These are phyloP conservation scores for Eumerus sabulonum DNA, from an alignment of 2,888 invertebrate genomes.

Conservation along the genomic window DNA sequence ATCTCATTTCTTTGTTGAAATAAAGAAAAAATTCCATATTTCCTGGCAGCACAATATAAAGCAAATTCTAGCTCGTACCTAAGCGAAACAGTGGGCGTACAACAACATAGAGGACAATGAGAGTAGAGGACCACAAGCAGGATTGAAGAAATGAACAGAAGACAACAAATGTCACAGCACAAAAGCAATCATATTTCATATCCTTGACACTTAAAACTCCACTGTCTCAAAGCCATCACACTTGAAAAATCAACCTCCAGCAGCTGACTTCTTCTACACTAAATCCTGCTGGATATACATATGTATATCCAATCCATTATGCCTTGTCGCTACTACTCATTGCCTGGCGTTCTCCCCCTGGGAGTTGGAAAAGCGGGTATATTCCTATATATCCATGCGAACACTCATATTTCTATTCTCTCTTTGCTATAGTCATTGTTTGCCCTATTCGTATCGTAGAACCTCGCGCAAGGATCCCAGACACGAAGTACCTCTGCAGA, in stretches of 20 bases:
- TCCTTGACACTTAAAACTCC: constrained; percentile 67
- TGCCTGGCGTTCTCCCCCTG: background rate
- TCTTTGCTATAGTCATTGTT: constrained; percentile 64
- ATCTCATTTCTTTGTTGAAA: too few relatives aligned
- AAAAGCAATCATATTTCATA: constrained; percentile 63
- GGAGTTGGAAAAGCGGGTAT: too few relatives aligned
- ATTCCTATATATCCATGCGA: too few relatives aligned
- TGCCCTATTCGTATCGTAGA: constrained; percentile 37
- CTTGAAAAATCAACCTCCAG: constrained; percentile 62
- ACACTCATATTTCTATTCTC: constrained; percentile 20
- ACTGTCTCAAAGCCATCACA: constrained; percentile 63
- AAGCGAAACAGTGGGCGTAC: too few relatives aligned
- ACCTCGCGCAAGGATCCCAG: constrained; percentile 63
- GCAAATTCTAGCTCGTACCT: too few relatives aligned
- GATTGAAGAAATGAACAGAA: constrained; percentile 5
- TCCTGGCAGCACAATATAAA: too few relatives aligned
- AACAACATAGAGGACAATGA: too few relatives aligned
- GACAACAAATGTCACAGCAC: constrained; percentile 51
- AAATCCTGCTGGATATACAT: constrained; percentile 36
- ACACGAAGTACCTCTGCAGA: constrained; percentile 50
- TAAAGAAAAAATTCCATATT: too few relatives aligned
- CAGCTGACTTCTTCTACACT: constrained; percentile 38
- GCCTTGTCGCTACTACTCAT: too few relatives aligned
- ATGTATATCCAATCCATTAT: too few relatives aligned
- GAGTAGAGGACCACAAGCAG: background rate